Conservation (phyloP, 2,888 invertebrate species). For the Caenorhabditis angaria region DNA sequence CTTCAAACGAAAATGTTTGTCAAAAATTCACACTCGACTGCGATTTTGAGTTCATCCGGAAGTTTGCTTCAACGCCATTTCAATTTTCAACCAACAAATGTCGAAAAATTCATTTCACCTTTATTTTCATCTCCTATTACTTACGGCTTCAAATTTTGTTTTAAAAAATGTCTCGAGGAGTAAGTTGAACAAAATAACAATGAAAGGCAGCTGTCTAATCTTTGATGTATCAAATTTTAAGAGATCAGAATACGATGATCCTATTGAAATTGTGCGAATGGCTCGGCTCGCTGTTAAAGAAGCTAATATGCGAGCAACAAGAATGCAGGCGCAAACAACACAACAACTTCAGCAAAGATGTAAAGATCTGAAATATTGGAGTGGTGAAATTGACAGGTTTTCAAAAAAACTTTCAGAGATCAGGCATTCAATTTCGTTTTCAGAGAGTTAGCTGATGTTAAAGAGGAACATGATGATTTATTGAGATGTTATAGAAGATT, state of each 20-base stretch:
- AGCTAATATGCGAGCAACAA: conserved; percentile 64
- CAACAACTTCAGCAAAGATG: conserved; percentile 66
- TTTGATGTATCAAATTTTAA: not conserved
- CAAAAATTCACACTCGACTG: not conserved
- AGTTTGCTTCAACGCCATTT: not conserved
- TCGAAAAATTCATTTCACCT: not conserved
- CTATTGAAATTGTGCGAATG: conserved; percentile 65
- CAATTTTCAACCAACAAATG: not conserved
- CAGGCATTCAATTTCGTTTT: conserved; percentile 4
- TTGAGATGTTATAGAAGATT: conserved; percentile 60
- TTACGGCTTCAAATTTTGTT: not conserved
- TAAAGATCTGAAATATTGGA: conserved; percentile 70
- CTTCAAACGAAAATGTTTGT: not conserved
- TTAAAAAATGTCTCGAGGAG: conserved; percentile 38
- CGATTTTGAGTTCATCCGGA: conserved; percentile 3
- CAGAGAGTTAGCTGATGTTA: conserved; percentile 64
- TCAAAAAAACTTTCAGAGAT: not conserved
- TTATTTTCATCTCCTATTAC: not conserved
- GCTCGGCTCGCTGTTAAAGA: conserved; percentile 69
- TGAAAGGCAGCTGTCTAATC: not conserved
- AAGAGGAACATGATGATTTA: conserved; percentile 67
- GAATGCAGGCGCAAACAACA: conserved; percentile 68
- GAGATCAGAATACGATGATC: conserved; percentile 64
- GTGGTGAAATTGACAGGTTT: conserved; percentile 68
- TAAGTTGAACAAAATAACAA: no score